Evolutionary conservation across 92 coral and sea anemone species (phyloP).

Genomic region (Diadumene lineata): DNA sequence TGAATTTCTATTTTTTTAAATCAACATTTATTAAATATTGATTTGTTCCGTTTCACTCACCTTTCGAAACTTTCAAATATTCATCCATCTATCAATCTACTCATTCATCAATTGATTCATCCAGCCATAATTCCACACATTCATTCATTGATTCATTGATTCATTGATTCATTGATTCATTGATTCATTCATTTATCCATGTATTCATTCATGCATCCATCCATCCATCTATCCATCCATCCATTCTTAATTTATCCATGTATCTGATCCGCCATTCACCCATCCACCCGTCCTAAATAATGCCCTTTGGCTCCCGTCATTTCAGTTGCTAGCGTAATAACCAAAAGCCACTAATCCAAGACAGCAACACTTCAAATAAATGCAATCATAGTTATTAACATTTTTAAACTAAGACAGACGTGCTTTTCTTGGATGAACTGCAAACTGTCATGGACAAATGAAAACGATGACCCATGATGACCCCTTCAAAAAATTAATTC

Average conservation of each 20-base stretch:
- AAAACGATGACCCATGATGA: conserved; percentile 1
- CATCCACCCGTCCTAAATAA: background rate
- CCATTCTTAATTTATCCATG: background rate
- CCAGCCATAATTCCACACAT: background rate
- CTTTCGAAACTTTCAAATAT: too few species aligned
- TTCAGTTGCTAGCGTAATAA: too few species aligned
- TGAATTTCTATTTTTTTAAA: too few species aligned
- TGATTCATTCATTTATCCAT: background rate
- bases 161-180: background rate
- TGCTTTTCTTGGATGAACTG: background rate
- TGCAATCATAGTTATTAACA: too few species aligned
- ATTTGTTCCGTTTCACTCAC: too few species aligned
- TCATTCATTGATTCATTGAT: background rate
- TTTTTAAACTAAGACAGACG: background rate
- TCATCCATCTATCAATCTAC: background rate
- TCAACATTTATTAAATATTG: too few species aligned
- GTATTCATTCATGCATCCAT: background rate
- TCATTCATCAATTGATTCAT: background rate
- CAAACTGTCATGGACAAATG: background rate
- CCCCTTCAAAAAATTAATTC: background rate
- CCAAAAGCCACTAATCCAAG: too few species aligned
- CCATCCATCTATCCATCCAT: background rate
- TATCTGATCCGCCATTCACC: background rate
- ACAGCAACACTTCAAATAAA: too few species aligned
- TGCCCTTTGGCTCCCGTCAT: background rate